Percentiles rank a stretch among this genome's conserved stretches.
Conservation (phyloP, 2,113 vertebrate genomes). For the Benitochromis conjunctus region DNA sequence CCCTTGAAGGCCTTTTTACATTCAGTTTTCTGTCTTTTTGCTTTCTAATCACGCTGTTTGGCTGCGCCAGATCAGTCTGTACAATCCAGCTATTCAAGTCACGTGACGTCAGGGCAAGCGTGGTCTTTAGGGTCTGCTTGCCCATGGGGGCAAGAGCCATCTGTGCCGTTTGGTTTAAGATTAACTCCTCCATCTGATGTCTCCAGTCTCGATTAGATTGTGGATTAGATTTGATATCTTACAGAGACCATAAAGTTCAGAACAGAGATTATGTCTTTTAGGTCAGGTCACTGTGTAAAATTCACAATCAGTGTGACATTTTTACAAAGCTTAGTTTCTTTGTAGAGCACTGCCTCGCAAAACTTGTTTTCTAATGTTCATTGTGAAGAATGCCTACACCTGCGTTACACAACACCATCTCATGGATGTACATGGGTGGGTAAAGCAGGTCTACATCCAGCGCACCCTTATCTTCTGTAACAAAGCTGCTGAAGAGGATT, state of each 20-base stretch:
- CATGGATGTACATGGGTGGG: neutral
- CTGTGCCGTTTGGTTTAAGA: conserved; percentile 46
- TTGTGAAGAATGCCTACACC: neutral
- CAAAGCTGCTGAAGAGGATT: conserved; percentile 70
- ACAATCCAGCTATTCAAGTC: neutral
- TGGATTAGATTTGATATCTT: conserved; percentile 47
- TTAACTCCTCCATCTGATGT: conserved; percentile 47
- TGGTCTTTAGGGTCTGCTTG: neutral
- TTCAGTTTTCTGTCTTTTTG: neutral
- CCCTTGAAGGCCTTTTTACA: neutral
- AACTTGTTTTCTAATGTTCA: neutral
- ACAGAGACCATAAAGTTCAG: conserved; percentile 29
- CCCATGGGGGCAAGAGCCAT: conserved; percentile 37
- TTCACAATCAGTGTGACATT: neutral
- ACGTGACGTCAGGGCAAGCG: neutral
- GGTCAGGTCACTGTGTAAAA: neutral
- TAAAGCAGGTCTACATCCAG: conserved; percentile 36
- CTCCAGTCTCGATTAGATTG: conserved; percentile 54
- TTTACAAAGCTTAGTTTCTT: neutral
- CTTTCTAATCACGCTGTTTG: neutral
- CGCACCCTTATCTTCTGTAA: conserved; percentile 56
- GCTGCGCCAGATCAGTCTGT: neutral
- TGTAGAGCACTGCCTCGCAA: neutral
- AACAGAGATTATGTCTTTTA: conserved; percentile 12
- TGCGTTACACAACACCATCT: conserved; percentile 6